These are phyloP conservation scores for Bombus fervidus DNA, from an alignment of 1,140 invertebrate species.

Conservation along the genomic window DNA sequence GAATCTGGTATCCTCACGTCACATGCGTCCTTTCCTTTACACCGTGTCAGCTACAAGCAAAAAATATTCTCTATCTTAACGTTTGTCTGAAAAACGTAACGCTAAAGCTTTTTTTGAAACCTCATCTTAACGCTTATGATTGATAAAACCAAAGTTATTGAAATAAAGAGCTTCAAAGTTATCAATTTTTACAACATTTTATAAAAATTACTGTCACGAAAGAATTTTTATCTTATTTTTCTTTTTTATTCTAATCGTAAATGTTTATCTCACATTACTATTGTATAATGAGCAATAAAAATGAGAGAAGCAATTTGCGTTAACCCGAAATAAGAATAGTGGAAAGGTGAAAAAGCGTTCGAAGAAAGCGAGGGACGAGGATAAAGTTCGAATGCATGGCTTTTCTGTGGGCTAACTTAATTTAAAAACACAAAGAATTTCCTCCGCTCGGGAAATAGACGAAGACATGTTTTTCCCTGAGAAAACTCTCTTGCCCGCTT, in stretches of 20 bases:
- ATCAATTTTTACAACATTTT: too few species aligned
- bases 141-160: too few species aligned
- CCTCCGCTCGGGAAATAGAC: slow-evolving; percentile 60
- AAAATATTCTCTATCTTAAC: not conserved
- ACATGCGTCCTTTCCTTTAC: slow-evolving; percentile 2
- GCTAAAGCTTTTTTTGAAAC: not conserved
- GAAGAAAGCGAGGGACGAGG: slow-evolving; percentile 36
- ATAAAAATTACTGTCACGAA: too few species aligned
- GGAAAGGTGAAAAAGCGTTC: slow-evolving; percentile 36
- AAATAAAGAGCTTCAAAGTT: too few species aligned
- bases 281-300: not conserved
- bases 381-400: slow-evolving; percentile 60
- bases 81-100: not conserved
- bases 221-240: not conserved
- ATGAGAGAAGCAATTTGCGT: not conserved
- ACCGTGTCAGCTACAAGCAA: not conserved
- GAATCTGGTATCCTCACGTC: slow-evolving; percentile 35
- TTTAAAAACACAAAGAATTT: slow-evolving; percentile 70
- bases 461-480: slow-evolving; percentile 62
- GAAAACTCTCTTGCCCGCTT: slow-evolving; percentile 47
- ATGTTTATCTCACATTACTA: too few species aligned
- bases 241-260: too few species aligned
- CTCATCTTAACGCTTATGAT: not conserved
- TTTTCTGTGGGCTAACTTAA: slow-evolving; percentile 65
- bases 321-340: not conserved